Evolutionary conservation across 2,113 vertebrate species (phyloP).

Genomic region (Aphyosemion australe): DNA sequence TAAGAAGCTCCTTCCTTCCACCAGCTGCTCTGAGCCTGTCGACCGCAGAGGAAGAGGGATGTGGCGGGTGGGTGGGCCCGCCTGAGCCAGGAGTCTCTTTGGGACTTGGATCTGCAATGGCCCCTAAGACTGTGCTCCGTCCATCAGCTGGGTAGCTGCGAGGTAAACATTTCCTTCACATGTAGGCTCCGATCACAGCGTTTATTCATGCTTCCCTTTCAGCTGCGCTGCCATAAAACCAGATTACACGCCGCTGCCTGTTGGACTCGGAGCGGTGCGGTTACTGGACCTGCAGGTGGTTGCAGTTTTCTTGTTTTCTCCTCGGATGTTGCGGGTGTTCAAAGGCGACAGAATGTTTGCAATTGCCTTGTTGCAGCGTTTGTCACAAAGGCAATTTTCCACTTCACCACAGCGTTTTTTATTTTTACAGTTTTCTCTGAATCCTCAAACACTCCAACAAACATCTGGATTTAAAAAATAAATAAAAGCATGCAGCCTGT

Average conservation of each 20-base stretch:
- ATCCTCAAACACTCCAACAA: too few species aligned
- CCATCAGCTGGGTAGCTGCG: conserved; percentile 27
- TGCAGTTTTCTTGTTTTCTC: background rate
- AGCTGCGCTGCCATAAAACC: background rate
- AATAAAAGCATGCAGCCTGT: too few species aligned
- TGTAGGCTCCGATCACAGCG: background rate
- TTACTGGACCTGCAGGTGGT: conserved; percentile 39
- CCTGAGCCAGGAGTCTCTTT: conserved; percentile 31
- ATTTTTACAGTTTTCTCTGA: too few species aligned
- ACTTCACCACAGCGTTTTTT: background rate
- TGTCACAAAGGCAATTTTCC: background rate
- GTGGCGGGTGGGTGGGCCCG: conserved; percentile 29
- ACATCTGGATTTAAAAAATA: too few species aligned
- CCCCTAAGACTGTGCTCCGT: conserved; percentile 14
- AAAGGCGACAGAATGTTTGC: conserved; percentile 1
- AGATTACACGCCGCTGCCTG: conserved; percentile 2
- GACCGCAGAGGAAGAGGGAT: conserved; percentile 23
- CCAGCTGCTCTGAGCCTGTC: background rate
- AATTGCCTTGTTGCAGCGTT: background rate
- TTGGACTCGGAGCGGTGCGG: background rate
- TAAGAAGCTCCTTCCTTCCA: conserved; percentile 20
- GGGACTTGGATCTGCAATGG: conserved; percentile 43
- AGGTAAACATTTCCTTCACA: conserved; percentile 45
- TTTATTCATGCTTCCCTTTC: background rate
- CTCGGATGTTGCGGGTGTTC: background rate